Base-by-base conservation (phyloP, 2,797 vertebrate species). In the Propithecus perrieri region DNA sequence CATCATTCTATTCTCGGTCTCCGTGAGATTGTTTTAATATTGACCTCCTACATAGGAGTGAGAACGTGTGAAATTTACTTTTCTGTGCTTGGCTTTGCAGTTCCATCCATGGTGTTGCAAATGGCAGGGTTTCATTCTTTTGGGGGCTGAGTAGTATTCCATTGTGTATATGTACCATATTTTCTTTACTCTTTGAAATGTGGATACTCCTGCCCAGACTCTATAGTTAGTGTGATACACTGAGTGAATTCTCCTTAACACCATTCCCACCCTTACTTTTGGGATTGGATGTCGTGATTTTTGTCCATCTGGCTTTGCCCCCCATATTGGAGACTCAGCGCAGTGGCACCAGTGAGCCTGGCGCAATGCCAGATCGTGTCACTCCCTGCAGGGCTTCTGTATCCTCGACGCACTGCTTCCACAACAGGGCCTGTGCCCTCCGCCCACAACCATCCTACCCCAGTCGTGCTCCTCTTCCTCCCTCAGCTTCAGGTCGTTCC, bases 321-420 rank as follows among this genome's bases (percentile, higher is more conserved):
- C 24, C 33, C 10, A 11, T 0, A 17, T 20, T 11, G 7, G 7
- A 38, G 38, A n/a, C 35, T 81, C 35, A 22, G 0, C 50, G 13
- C 8, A 15, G 55, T 71, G 41, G 61, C 41, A 8, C 14, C 69
- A 6, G 28, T 6, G n/a, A 30, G 20, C 1, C 13, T 8, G 43
- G 63, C 7, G 8, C 28, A 4, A 5, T 0, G 26, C 63, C 38
- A 1, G 17, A 10, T 35, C 10, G 4, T 3, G 1, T 5, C 24
- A 38, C 43, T 11, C 50, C 75, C 57, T 15, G 5, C 12, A 0
- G 0, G 15, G 59, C 38, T 24, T 55, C 83, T 67, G 9, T 53
- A 7, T 2, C n/a, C 55, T 26, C 33, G 33, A 1, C 30, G 3
- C 26, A 1, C 61, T 17, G 61, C 26, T 50, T 5, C 67, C 3